Base-by-base conservation (phyloP, 1,140 invertebrate genomes). In the Drosophila quadrilineata region DNA sequence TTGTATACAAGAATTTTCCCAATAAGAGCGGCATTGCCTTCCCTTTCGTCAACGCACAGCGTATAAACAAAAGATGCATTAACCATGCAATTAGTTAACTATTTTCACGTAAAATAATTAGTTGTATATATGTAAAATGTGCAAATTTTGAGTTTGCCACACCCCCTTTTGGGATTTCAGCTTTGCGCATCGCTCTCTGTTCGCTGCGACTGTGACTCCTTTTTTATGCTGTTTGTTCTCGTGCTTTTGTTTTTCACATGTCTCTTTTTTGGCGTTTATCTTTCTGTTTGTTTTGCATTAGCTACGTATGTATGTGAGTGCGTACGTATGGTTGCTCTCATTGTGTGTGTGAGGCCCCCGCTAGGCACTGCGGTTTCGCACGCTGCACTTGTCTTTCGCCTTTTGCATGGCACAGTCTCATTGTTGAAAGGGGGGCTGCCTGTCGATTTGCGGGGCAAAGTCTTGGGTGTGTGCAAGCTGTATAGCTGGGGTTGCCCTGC, bases 201-300 rank as follows among this genome's bases (percentile, higher is more conserved):
- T 41, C 10, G 22, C 14, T 53, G 14, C n/a, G n/a, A n/a, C n/a
- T n/a, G n/a, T n/a, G 6, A 45, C 35, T 64, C 53, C 72, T 71
- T 65, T n/a, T 62, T 66, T 65, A 57, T 64, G 53, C 43, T 64
- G 54, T 60, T 67, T 54, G 28, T 68, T 63, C 41, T 53, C 49
- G 54, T 54, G 54, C 57, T 72, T 79, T 79, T 73, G 75, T 82
- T 82, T 82, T 84, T 77, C 49, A 63, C 65, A 59, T 63, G 74
- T 77, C 77, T 84, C 77, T 84, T 82, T n/a, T 82, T 84, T 77
- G 58, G 77, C 63, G 77, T 82, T 82, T 82, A 82, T 82, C 77
- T 84, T 82, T 84, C 64, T 80, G 77, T 82, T 82, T 82, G 77
- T 82, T 82, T 82, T 76, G 33, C 31, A 40, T 48, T 60, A 43